These are phyloP conservation scores for Columba janthina DNA, from an alignment of 2,113 vertebrate genomes.

Conservation along the genomic window DNA sequence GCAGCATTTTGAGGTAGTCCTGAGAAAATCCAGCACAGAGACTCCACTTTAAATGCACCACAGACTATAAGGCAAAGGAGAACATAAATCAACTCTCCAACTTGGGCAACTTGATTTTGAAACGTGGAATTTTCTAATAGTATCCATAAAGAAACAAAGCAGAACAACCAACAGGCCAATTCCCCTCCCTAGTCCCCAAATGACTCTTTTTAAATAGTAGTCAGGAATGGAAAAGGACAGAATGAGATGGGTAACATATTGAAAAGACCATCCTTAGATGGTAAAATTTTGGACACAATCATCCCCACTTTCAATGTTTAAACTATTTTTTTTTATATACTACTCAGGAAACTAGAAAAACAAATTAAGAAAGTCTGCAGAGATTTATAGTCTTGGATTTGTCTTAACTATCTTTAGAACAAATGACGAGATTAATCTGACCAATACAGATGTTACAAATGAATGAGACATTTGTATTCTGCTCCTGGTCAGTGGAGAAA, in stretches of 20 bases:
- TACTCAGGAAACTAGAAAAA: background rate
- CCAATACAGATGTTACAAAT: background rate
- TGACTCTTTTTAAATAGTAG: background rate
- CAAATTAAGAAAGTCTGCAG: background rate
- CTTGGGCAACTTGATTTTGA: background rate
- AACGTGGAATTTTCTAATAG: background rate
- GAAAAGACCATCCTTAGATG: background rate
- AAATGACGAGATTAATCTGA: background rate
- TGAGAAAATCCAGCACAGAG: background rate
- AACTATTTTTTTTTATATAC: background rate
- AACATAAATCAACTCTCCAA: background rate
- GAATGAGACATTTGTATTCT: background rate
- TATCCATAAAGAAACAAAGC: background rate
- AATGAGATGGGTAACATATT: background rate
- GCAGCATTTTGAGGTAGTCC: background rate
- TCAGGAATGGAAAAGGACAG: background rate
- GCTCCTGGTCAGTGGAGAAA: background rate
- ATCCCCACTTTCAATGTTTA: background rate
- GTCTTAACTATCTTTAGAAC: background rate
- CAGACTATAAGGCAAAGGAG: background rate
- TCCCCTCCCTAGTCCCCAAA: background rate
- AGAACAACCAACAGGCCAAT: background rate
- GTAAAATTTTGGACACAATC: background rate
- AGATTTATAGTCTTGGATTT: background rate
- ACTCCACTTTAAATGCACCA: background rate